Evolutionary conservation across 2,113 vertebrate species (phyloP).

Genomic region (Porphyrio hochstetteri): DNA sequence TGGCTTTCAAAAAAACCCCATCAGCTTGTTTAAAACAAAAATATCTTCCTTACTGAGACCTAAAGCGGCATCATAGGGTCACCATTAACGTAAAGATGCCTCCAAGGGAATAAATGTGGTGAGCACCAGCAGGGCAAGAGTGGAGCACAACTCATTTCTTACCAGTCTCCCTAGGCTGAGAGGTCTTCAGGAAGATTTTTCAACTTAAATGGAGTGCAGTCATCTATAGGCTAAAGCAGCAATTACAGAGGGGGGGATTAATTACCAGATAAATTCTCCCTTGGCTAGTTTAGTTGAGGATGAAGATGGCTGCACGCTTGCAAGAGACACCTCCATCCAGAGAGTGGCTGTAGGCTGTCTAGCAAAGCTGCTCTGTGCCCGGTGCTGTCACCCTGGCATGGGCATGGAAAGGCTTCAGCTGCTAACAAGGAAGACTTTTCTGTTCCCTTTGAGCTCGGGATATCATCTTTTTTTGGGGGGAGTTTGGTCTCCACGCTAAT

Average conservation of each 20-base stretch:
- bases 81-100: neutral
- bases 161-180: constrained; percentile 35
- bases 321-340: neutral
- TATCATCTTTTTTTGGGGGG: neutral
- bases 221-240: constrained; percentile 68
- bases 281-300: constrained; percentile 46
- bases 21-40: constrained; percentile 2
- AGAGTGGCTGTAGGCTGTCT: neutral
- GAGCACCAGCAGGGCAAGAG: neutral
- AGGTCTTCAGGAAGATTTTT: constrained; percentile 67
- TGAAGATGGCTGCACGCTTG: constrained; percentile 10
- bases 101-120: neutral
- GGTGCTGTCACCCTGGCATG: neutral
- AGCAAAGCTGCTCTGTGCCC: neutral
- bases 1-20: neutral
- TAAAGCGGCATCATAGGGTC: neutral
- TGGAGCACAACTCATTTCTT: neutral
- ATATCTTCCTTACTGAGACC: neutral
- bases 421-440: neutral
- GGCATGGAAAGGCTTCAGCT: neutral
- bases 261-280: constrained; percentile 66
- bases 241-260: constrained; percentile 68
- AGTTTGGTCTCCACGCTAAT: neutral
- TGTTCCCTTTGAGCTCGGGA: neutral
- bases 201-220: constrained; percentile 73